Evolutionary conservation across 2,113 vertebrate genomes (phyloP).

Genomic region (Trichomycterus rosablanca): DNA sequence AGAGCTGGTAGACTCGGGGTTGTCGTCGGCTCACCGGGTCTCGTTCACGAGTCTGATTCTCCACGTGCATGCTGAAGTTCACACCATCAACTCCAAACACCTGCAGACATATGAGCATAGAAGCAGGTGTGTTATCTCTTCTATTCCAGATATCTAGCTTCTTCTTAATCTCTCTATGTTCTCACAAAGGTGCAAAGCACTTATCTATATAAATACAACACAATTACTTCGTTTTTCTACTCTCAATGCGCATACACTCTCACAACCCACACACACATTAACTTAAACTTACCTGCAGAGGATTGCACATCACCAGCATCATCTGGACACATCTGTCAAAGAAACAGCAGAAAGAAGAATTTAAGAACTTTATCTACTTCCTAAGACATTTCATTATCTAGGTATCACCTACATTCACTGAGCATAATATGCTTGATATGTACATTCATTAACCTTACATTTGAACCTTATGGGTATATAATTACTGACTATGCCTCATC

Average conservation of each 20-base stretch:
- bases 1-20: slow-evolving; percentile 74
- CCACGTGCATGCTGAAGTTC: slow-evolving; percentile 76
- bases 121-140: slow-evolving; percentile 37
- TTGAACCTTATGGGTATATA: no score
- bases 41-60: slow-evolving; percentile 74
- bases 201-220: background rate
- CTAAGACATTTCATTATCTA: background rate
- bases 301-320: slow-evolving; percentile 77
- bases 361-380: background rate
- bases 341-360: background rate
- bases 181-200: slow-evolving; percentile 9
- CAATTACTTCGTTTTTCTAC: background rate
- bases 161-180: background rate
- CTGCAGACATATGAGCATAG: slow-evolving; percentile 55
- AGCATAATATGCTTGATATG: no score
- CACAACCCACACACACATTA: background rate
- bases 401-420: no score
- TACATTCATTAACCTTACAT: no score
- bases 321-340: slow-evolving; percentile 72
- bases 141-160: background rate
- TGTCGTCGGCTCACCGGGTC: slow-evolving; percentile 75
- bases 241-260: no score
- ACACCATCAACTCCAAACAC: slow-evolving; percentile 72
- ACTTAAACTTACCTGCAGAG: slow-evolving; percentile 65
- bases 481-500: no score